Evolutionary conservation across 2,797 vertebrate species (phyloP), one percentile per base, ranked within the genome.

Genomic region (Pseudochaenichthys georgianus): DNA sequence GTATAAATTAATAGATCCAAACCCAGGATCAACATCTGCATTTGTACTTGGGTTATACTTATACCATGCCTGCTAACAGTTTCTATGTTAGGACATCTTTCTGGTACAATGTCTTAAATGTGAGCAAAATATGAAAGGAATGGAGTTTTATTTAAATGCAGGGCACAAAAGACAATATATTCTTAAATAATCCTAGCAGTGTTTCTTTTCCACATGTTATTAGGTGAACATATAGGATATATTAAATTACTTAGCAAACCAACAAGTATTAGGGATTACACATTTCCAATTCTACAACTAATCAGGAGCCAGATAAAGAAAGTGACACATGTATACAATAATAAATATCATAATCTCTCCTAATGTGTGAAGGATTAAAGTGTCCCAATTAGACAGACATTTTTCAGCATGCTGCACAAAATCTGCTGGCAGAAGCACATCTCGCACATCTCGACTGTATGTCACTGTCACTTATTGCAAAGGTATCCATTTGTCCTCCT

Each of bases 401-500:
- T 75, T 28, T 70, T 70, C 48, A 64, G 21, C 17, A 21, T 50
- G 13, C 3, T 52, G 17, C 53, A 38, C 15, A 57, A 52, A 71
- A 23, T 38, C 42, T 51, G 41, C 46, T 42, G 21, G 42, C 43
- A 64, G 45, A 67, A 31, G n/a, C 13, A 64, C 15, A 77, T 52
- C 19, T 28, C 43, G 9, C 17, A 21, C 46, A 51, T 63, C 15
- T 17, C 41, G 31, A 55, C 31, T 60, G 13, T 43, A 60, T 65
- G 70, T 81, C 46, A 60, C 11, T 64, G 69, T 48, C 57, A 67
- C 46, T 73, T 63, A 52, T 15, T 2, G 15, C 62, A 46, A 64
- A 19, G n/a, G 3, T 34, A 23, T 58, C 31, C 15, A 55, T 75
- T 75, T 64, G 68, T 78, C 48, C 21, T 75, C 57, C 48, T 73